phyloP scores from a whole-genome alignment of 2,797 vertebrate species.

The Anguilla megastoma region DNA sequence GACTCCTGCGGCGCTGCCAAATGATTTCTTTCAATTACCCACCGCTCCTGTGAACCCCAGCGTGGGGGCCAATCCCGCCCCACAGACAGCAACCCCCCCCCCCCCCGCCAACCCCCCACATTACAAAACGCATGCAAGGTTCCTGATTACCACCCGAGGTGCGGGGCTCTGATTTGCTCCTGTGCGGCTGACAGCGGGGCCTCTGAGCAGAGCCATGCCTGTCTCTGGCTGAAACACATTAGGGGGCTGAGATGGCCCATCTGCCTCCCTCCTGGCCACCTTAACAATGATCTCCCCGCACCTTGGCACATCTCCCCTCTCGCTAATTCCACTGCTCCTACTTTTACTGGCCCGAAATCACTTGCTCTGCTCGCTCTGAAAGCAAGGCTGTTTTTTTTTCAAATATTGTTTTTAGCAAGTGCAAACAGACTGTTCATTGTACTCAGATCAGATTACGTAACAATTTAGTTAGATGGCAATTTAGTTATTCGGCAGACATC shows the following conservation, averaged over 20 bases:
- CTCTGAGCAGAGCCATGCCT: neutral
- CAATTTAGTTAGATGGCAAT: neutral
- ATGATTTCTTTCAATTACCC: conserved; percentile 38
- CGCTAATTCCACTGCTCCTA: conserved; percentile 26
- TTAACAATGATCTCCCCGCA: conserved; percentile 14
- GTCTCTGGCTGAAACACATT: neutral
- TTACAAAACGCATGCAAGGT: conserved; percentile 24
- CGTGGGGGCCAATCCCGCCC: neutral
- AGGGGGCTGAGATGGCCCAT: neutral
- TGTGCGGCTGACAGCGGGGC: neutral
- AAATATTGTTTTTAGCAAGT: conserved; percentile 9
- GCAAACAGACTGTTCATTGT: conserved; percentile 9
- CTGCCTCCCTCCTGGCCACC: conserved; percentile 1
- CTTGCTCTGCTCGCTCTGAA: neutral
- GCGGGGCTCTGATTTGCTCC: conserved; percentile 13
- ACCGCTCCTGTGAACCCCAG: conserved; percentile 21
- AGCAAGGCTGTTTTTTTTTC: conserved; percentile 1
- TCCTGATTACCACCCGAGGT: conserved; percentile 37
- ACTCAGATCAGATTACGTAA: neutral
- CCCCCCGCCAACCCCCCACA: neutral
- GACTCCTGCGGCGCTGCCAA: conserved; percentile 28
- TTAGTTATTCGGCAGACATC: neutral
- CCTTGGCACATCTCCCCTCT: neutral
- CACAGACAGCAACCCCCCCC: neutral
- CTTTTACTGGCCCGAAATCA: neutral